phyloP scores from a whole-genome alignment of 2,797 vertebrate species.

The Danio albolineatus region DNA sequence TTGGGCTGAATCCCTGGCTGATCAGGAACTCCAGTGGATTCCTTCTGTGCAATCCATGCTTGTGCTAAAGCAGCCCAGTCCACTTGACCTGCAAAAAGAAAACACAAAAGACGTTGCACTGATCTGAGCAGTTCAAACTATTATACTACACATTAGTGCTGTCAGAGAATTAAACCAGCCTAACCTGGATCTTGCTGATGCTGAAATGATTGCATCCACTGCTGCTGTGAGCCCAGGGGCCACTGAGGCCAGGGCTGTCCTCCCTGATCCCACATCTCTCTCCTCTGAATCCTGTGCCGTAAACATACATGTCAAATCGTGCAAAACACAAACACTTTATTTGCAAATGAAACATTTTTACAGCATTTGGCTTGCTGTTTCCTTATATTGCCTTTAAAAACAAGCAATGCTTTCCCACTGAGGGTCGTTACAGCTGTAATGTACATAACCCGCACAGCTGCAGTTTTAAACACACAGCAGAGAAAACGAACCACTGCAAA shows the following conservation, averaged over 20 bases:
- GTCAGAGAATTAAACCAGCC: neutral
- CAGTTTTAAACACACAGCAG: neutral
- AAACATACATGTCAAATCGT: conserved; percentile 30
- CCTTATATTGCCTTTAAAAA: neutral
- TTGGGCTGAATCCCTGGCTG: conserved; percentile 78
- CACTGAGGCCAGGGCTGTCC: conserved; percentile 99
- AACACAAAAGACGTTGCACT: neutral
- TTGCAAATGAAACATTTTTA: neutral
- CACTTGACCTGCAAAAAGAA: conserved; percentile 87
- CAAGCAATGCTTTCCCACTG: neutral
- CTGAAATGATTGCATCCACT: conserved; percentile 99
- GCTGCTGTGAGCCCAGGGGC: conserved; percentile 95
- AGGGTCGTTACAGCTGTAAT: neutral
- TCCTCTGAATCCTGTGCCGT: conserved; percentile 56
- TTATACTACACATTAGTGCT: neutral
- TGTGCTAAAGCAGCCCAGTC: conserved; percentile 99
- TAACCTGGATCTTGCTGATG: conserved; percentile 98
- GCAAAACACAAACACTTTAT: neutral
- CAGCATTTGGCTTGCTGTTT: neutral
- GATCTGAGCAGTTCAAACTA: neutral
- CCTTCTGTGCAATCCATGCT: conserved; percentile 98
- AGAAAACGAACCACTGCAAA: neutral
- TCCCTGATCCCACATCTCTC: conserved; percentile 99
- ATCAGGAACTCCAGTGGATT: conserved; percentile 87
- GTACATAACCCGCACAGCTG: neutral